Percentiles rank a stretch among this genome's conserved stretches.
These are phyloP conservation scores for Tarsius wallacei DNA, from an alignment of 2,797 vertebrate genomes.

Conservation along the genomic window DNA sequence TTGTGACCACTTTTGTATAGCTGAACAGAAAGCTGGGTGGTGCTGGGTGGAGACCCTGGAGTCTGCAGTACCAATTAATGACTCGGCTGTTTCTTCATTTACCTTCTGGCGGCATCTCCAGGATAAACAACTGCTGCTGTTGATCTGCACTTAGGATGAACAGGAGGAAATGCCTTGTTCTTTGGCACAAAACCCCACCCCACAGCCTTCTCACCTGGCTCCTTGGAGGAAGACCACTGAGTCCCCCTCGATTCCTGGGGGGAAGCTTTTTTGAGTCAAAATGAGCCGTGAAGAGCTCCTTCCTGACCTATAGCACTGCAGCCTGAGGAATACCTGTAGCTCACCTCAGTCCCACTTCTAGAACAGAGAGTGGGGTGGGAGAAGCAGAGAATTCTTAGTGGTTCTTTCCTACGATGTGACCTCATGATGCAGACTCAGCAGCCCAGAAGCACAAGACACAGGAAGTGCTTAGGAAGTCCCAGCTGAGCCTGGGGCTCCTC, in stretches of 20 bases:
- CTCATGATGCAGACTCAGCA: not conserved
- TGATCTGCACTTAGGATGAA: no score
- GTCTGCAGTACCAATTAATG: not conserved
- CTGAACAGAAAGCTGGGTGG: constrained; percentile 73
- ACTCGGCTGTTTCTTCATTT: constrained; percentile 39
- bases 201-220: no score
- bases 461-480: not conserved
- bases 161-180: not conserved
- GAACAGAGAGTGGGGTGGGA: not conserved
- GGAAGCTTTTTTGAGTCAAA: no score
- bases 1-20: constrained; percentile 84
- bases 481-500: not conserved
- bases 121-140: not conserved
- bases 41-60: constrained; percentile 61
- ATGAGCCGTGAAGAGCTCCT: no score
- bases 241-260: no score
- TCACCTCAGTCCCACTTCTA: not conserved
- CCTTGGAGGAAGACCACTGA: no score
- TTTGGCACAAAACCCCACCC: no score
- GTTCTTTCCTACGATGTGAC: not conserved
- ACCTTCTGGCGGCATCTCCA: not conserved
- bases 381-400: no score
- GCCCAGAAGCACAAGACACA: no score
- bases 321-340: not conserved
- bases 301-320: not conserved